A percentile compares a stretch with the other conserved stretches of the same genome.
phyloP scores from a whole-genome alignment of 1,140 invertebrate species.

The Yoshiicerus persimilis region DNA sequence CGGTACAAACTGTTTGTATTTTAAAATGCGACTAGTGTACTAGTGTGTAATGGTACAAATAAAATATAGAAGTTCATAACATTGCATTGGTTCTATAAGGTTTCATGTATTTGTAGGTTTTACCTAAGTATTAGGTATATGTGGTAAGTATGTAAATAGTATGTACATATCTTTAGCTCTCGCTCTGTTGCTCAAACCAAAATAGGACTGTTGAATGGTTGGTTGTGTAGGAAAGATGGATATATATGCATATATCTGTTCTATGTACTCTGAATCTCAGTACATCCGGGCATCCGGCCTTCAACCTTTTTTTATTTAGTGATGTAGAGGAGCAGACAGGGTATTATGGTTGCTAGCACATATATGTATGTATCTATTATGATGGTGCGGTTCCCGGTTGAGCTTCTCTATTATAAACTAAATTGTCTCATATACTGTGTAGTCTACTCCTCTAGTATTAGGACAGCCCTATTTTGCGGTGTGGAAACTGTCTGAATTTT shows the following conservation, averaged over 20 bases:
- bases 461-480: neutral
- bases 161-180: neutral
- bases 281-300: neutral
- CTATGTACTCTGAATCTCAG: neutral
- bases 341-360: neutral
- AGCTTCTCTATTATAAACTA: neutral
- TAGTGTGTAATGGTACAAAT: no score
- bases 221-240: neutral
- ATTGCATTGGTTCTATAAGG: neutral
- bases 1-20: neutral
- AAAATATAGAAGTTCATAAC: neutral
- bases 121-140: neutral
- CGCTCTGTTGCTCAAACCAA: slow-evolving; percentile 8
- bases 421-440: neutral
- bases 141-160: neutral
- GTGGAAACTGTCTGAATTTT: neutral
- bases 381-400: neutral
- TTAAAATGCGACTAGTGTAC: no score
- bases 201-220: slow-evolving; percentile 1
- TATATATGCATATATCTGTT: neutral
- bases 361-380: neutral
- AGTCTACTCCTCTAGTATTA: neutral
- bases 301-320: slow-evolving; percentile 17
- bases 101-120: neutral
- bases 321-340: neutral